Percentiles rank a stretch among this genome's conserved stretches.
These are phyloP conservation scores for Bos javanicus DNA, from an alignment of 2,113 vertebrate species.

Conservation along the genomic window DNA sequence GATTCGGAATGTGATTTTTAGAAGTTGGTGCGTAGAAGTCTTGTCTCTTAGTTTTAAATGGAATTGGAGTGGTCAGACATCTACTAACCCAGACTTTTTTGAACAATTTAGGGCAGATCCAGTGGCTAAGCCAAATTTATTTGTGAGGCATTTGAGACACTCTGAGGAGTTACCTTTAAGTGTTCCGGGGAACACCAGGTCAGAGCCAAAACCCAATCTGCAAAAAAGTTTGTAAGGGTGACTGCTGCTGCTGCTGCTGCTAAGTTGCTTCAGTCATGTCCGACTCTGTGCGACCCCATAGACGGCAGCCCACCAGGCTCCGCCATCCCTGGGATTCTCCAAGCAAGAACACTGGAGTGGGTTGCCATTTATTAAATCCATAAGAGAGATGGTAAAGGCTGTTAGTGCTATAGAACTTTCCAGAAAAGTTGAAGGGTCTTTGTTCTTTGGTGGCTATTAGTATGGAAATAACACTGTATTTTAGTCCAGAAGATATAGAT, in stretches of 20 bases:
- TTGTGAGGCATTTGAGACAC: background rate
- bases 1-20: slow-evolving; percentile 2
- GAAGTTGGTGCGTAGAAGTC: background rate
- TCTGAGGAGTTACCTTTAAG: too few relatives aligned
- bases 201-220: background rate
- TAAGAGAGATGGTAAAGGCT: background rate
- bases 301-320: too few relatives aligned
- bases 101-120: background rate
- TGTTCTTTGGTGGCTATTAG: background rate
- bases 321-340: too few relatives aligned
- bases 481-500: background rate
- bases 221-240: background rate
- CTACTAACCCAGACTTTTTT: background rate
- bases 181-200: background rate
- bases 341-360: too few relatives aligned
- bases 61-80: background rate
- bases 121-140: background rate
- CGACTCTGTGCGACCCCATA: too few relatives aligned
- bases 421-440: background rate
- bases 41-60: background rate
- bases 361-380: background rate
- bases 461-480: background rate
- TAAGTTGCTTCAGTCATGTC: accelerated
- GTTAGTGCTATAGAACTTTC: background rate
- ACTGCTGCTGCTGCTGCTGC: too few relatives aligned